A percentile compares a stretch with the other conserved stretches of the same genome.
phyloP scores from a whole-genome alignment of 2,797 vertebrate species.

The Lutjanus argentimaculatus region DNA sequence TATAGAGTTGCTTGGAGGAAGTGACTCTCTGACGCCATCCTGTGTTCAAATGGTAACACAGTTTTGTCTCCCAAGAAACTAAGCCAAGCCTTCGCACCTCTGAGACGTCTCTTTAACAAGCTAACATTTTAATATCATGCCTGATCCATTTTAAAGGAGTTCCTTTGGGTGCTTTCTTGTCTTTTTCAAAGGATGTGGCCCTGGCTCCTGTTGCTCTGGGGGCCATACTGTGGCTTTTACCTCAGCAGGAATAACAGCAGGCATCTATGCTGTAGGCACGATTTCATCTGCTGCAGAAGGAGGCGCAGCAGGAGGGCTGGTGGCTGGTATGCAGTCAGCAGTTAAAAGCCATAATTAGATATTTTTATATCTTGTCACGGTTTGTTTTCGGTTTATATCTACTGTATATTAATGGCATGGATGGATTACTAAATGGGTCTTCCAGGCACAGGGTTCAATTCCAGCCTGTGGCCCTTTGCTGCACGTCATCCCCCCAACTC shows the following conservation, averaged over 20 bases:
- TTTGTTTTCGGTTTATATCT: neutral
- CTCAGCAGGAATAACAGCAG: slow-evolving; percentile 53
- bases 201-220: slow-evolving; percentile 36
- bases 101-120: neutral
- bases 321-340: slow-evolving; percentile 62
- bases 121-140: neutral
- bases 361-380: neutral
- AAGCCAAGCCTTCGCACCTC: neutral
- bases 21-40: slow-evolving; percentile 41
- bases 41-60: slow-evolving; percentile 19
- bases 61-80: slow-evolving; percentile 4
- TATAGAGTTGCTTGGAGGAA: slow-evolving; percentile 30
- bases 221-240: slow-evolving; percentile 38
- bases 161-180: neutral
- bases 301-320: slow-evolving; percentile 38
- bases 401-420: too few relatives aligned
- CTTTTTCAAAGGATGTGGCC: slow-evolving; percentile 7
- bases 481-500: too few relatives aligned
- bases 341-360: slow-evolving; percentile 17
- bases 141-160: neutral
- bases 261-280: slow-evolving; percentile 51
- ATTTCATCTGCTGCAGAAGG: slow-evolving; percentile 66
- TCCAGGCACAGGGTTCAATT: too few relatives aligned
- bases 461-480: too few relatives aligned
- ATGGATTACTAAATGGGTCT: too few relatives aligned